A percentile compares a stretch with the other conserved stretches of the same genome.
phyloP scores from a whole-genome alignment of 2,888 invertebrate species.

The Tachina grossa region DNA sequence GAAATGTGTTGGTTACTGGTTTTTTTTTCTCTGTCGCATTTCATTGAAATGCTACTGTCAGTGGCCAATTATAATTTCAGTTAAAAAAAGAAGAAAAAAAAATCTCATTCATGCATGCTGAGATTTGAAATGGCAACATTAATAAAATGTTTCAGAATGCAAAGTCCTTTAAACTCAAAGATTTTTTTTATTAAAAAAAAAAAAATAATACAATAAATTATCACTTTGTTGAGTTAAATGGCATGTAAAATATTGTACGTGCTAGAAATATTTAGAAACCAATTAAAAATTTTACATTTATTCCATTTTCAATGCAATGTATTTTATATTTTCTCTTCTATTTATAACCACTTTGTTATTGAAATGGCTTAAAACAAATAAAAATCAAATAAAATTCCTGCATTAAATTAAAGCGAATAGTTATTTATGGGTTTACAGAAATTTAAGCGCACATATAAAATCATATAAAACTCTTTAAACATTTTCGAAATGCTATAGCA shows the following conservation, averaged over 20 bases:
- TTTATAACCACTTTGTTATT: constrained; percentile 41
- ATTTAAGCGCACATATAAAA: constrained; percentile 4
- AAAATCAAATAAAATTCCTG: constrained; percentile 69
- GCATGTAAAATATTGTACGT: constrained; percentile 65
- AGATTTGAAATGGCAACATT: constrained; percentile 60
- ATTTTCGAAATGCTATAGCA: constrained; percentile 20
- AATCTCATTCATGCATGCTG: constrained; percentile 59
- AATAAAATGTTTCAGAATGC: constrained; percentile 29
- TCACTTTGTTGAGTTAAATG: constrained; percentile 56
- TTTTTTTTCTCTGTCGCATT: constrained; percentile 25
- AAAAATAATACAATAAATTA: constrained; percentile 60
- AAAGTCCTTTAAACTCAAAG: constrained; percentile 49
- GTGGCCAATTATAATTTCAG: constrained; percentile 70
- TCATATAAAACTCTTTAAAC: constrained; percentile 35
- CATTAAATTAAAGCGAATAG: constrained; percentile 57
- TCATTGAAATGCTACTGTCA: constrained; percentile 62
- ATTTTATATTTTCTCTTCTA: background rate
- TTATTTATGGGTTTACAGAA: constrained; percentile 52
- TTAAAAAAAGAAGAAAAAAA: constrained; percentile 36
- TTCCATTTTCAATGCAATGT: constrained; percentile 1
- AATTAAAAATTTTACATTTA: constrained; percentile 65
- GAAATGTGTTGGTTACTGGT: constrained; percentile 51
- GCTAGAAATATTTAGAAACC: constrained; percentile 69
- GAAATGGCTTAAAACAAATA: constrained; percentile 54
- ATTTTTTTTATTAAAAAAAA: constrained; percentile 34